Conservation (phyloP, 2,797 vertebrate species). For the Nasua narica region DNA sequence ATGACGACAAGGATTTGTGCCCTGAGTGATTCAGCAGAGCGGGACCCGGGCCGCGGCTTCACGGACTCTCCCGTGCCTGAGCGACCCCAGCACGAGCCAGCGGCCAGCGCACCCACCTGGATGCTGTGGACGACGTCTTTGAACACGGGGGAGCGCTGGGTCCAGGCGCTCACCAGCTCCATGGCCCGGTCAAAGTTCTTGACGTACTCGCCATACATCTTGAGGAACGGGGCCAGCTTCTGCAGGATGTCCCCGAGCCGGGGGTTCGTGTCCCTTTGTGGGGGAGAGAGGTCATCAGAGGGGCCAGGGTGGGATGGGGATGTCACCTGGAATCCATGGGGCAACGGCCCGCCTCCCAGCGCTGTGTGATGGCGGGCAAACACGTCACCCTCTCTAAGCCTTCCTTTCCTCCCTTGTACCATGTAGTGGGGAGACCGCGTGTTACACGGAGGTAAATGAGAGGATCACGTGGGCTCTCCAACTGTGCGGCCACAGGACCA, state of each 20-base stretch:
- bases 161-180: conserved; percentile 95
- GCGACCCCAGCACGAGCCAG: accelerated
- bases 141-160: conserved; percentile 92
- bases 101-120: conserved; percentile 84
- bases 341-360: no score
- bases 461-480: not conserved
- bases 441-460: not conserved
- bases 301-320: not conserved
- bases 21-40: not conserved
- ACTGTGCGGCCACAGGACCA: not conserved
- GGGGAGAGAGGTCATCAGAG: not conserved
- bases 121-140: conserved; percentile 93
- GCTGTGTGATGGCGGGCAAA: not conserved
- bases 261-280: conserved; percentile 90
- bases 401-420: not conserved
- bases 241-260: conserved; percentile 97
- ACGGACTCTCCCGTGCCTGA: not conserved
- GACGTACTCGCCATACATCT: conserved; percentile 99
- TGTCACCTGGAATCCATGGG: not conserved
- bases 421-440: not conserved
- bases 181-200: conserved; percentile 98
- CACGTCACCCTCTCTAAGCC: not conserved
- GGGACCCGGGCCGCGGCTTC: not conserved
- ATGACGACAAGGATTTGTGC: not conserved
- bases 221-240: conserved; percentile 97